Evolutionary conservation across 2,113 vertebrate species (phyloP), one percentile per base, ranked within the genome.

Genomic region (Dipodomys ordii): DNA sequence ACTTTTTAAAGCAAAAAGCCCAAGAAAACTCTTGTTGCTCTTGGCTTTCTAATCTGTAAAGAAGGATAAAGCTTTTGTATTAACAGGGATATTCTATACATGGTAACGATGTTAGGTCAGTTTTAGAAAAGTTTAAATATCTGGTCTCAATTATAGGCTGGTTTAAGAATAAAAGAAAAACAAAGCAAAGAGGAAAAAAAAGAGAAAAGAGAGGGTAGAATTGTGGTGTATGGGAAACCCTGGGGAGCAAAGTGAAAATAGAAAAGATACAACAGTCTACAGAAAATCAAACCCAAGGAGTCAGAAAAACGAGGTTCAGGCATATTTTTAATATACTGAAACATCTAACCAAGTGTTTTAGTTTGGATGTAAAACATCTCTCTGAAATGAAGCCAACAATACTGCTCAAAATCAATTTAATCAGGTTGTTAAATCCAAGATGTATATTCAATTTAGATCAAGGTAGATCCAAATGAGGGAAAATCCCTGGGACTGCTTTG

Each of bases 401-500:
- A 22, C 30, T 72, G 44, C 12, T 91, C 64, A 79, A 89, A 93
- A 86, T 92, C 30, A 80, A 39, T 87, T 91, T 83, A 71, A 85
- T 79, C n/a, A 13, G 19, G 44, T 53, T 85, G 39, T 71, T 79
- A 86, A 93, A 91, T 91, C 44, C 25, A 96, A 91, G 22, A 77
- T 71, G 30, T 60, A 77, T 49, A 53, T 73, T 93, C n/a, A 79
- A 7, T 91, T 88, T 97, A 83, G 57, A 77, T 90, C 83, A 90
- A 84, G 68, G 72, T 92, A 69, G 32, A 35, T 73, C 10, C 22
- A 53, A 92, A 82, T 92, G 81, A 94, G 19, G 27, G 57, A 80
- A 71, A 90, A 18, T 77, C 27, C 25, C 78, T 83, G 25, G 22
- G 72, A 94, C 60, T 25, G 7, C 1, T 80, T 62, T 88, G 12